These are phyloP conservation scores for Yponomeuta sedellus DNA, from an alignment of 2,888 invertebrate genomes.

Conservation along the genomic window DNA sequence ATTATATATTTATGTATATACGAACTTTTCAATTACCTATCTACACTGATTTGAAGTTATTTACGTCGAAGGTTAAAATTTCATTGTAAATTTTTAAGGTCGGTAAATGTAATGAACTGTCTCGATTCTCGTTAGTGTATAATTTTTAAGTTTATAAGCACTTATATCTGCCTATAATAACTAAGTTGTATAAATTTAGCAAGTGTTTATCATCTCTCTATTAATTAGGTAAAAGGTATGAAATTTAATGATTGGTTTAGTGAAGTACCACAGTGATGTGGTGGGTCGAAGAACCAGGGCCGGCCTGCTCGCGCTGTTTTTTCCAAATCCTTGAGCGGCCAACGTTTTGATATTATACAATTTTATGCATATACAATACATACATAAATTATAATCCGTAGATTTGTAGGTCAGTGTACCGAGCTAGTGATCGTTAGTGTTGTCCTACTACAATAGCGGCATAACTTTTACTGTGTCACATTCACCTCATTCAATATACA, in stretches of 20 bases:
- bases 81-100: constrained; percentile 65
- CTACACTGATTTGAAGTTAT: constrained; percentile 31
- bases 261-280: not conserved
- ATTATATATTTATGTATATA: constrained; percentile 45
- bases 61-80: constrained; percentile 45
- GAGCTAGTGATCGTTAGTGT: constrained; percentile 41
- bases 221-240: constrained; percentile 43
- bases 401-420: constrained; percentile 62
- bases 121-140: constrained; percentile 56
- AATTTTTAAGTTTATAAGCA: constrained; percentile 39
- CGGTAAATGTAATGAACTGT: constrained; percentile 50
- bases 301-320: not conserved
- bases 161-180: constrained; percentile 46
- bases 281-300: not conserved
- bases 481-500: constrained; percentile 65
- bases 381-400: constrained; percentile 61
- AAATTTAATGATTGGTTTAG: constrained; percentile 27
- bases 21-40: constrained; percentile 45
- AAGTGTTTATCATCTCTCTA: constrained; percentile 50
- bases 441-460: constrained; percentile 11
- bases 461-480: constrained; percentile 34
- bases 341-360: constrained; percentile 68
- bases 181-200: constrained; percentile 68
- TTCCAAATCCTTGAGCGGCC: constrained; percentile 45
- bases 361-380: constrained; percentile 64